These are phyloP conservation scores for Phylloscopus collybita DNA, from an alignment of 2,797 vertebrate species.

Conservation along the genomic window DNA sequence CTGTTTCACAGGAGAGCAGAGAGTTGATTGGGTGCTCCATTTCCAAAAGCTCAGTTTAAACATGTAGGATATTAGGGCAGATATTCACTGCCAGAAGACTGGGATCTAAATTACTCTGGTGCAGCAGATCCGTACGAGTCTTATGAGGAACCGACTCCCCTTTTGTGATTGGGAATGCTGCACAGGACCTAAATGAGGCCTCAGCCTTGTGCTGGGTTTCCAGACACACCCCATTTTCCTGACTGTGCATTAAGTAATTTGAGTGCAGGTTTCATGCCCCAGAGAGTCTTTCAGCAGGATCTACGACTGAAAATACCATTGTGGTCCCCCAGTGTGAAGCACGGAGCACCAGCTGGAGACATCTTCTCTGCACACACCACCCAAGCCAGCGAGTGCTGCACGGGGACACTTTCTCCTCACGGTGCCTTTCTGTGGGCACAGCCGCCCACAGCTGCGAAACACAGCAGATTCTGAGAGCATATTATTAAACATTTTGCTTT, in stretches of 20 bases:
- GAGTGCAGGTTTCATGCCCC: not conserved
- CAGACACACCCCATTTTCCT: not conserved
- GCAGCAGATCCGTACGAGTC: fast-evolving
- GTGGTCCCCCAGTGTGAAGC: not conserved
- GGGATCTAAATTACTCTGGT: fast-evolving
- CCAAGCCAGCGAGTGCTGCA: not conserved
- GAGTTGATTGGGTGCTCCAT: not conserved
- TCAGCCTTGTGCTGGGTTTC: not conserved
- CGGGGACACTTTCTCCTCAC: not conserved
- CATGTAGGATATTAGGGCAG: not conserved
- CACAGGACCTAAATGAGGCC: not conserved
- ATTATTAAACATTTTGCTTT: conserved; percentile 46
- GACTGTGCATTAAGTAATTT: not conserved
- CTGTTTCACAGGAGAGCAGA: not conserved
- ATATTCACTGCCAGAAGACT: not conserved
- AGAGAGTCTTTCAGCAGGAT: not conserved
- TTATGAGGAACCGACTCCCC: not conserved
- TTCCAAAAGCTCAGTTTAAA: not conserved
- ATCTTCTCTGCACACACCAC: not conserved
- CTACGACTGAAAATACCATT: not conserved
- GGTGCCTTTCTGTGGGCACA: conserved; percentile 8
- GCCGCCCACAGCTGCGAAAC: conserved; percentile 31
- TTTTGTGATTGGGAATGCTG: not conserved
- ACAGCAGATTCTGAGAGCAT: conserved; percentile 11
- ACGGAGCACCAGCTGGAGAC: not conserved